Evolutionary conservation across 2,888 invertebrate genomes (phyloP).

Genomic region (Tenthredo notha): DNA sequence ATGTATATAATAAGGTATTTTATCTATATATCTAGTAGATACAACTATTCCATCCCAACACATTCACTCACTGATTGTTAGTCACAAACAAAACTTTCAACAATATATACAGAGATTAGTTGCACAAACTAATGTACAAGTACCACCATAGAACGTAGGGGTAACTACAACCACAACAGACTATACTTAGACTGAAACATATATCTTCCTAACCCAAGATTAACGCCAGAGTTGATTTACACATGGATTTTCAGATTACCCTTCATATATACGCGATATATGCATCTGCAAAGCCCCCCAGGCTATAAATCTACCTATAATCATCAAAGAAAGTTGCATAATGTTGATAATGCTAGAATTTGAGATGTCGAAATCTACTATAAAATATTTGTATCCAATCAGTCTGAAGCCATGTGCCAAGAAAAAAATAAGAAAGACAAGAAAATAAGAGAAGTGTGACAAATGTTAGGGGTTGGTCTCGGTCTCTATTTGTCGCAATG

Average conservation of each 20-base stretch:
- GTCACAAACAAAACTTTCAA: not conserved
- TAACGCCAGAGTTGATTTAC: constrained; percentile 25
- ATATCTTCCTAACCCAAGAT: not conserved
- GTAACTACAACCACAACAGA: not conserved
- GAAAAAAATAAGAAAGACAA: no score
- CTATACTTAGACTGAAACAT: not conserved
- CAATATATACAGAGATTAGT: constrained; percentile 9
- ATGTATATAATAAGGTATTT: not conserved
- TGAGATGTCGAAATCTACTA: not conserved
- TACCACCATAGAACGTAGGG: not conserved
- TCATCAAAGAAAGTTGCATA: constrained; percentile 2
- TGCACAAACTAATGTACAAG: not conserved
- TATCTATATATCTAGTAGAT: not conserved
- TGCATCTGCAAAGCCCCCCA: not conserved
- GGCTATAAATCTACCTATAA: constrained; percentile 3
- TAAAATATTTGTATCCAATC: not conserved
- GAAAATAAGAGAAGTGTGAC: not conserved
- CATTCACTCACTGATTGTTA: not conserved
- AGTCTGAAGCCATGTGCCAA: no score
- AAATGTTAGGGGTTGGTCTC: not conserved
- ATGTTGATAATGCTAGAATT: no score
- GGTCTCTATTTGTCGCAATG: not conserved
- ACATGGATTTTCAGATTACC: constrained; percentile 29
- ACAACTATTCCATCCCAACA: not conserved
- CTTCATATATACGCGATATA: constrained; percentile 16